These are phyloP conservation scores for Sabatieria punctata DNA, from an alignment of 2,888 invertebrate species.

Conservation along the genomic window DNA sequence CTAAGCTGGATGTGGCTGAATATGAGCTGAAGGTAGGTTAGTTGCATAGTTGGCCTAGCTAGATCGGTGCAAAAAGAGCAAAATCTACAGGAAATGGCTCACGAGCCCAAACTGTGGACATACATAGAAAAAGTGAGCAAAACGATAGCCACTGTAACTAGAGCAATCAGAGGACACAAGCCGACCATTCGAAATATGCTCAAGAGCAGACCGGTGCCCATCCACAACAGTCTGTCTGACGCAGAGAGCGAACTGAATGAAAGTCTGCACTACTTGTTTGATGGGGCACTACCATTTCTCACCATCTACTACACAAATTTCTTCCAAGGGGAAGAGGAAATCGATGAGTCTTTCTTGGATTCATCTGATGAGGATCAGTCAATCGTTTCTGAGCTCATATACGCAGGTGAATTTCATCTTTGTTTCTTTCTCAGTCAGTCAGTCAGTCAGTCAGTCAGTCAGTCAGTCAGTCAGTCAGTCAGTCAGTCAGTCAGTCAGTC, in stretches of 20 bases:
- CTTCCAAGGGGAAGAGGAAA: neutral
- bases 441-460: too few species aligned
- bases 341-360: too few species aligned
- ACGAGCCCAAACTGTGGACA: conserved; percentile 4
- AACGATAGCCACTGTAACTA: neutral
- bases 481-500: too few species aligned
- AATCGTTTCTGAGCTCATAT: too few species aligned
- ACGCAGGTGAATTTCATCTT: too few species aligned
- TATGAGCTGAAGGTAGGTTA: conserved; percentile 1
- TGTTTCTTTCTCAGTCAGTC: too few species aligned
- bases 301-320: neutral
- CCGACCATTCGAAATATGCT: neutral
- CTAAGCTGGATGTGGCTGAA: conserved; percentile 17
- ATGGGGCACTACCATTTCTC: neutral
- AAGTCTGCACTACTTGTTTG: conserved; percentile 3
- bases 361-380: too few species aligned
- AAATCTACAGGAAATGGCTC: conserved; percentile 19
- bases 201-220: neutral
- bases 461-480: too few species aligned
- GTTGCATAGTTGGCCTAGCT: neutral
- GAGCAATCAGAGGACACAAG: neutral
- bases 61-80: conserved; percentile 10
- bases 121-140: neutral
- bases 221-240: neutral
- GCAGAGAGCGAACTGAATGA: neutral